Evolutionary conservation across 1,140 invertebrate species (phyloP).

Genomic region (Heliconius hewitsoni): DNA sequence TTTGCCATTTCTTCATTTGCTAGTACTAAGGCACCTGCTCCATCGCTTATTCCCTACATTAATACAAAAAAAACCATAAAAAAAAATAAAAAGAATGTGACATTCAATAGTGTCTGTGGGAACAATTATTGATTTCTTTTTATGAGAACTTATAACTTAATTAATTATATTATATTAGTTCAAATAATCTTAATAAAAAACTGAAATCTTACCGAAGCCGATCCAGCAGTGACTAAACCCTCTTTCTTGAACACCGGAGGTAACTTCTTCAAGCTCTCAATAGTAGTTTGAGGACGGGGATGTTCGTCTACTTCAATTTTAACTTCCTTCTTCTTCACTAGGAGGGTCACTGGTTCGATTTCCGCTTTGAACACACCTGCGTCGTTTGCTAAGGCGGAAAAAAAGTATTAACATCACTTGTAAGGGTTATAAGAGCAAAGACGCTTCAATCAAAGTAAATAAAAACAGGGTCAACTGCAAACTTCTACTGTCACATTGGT

Average conservation of each 20-base stretch:
- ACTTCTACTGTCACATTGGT: too few relatives aligned
- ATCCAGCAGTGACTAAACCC: conserved; percentile 97
- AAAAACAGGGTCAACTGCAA: too few relatives aligned
- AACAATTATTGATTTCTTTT: too few relatives aligned
- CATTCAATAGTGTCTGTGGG: too few relatives aligned
- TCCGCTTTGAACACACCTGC: conserved; percentile 94
- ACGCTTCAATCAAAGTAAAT: too few relatives aligned
- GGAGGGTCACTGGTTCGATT: conserved; percentile 92
- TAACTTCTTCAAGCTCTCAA: conserved; percentile 92
- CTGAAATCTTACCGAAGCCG: conserved; percentile 89
- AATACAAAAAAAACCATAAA: neutral
- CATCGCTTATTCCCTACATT: conserved; percentile 94
- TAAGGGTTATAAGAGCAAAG: conserved; percentile 68
- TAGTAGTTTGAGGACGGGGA: conserved; percentile 93
- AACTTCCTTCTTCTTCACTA: conserved; percentile 91
- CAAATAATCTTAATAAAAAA: neutral
- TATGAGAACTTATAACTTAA: too few relatives aligned
- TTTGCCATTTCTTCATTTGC: conserved; percentile 95
- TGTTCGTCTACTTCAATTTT: conserved; percentile 95
- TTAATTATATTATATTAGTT: too few relatives aligned
- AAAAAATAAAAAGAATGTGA: neutral
- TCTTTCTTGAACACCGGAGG: conserved; percentile 97
- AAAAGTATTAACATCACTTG: neutral
- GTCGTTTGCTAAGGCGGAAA: conserved; percentile 79
- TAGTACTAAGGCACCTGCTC: conserved; percentile 94